Percentiles rank a stretch among this genome's conserved stretches.
These are phyloP conservation scores for Sinelater perroti DNA, from an alignment of 2,888 invertebrate genomes.

Conservation along the genomic window DNA sequence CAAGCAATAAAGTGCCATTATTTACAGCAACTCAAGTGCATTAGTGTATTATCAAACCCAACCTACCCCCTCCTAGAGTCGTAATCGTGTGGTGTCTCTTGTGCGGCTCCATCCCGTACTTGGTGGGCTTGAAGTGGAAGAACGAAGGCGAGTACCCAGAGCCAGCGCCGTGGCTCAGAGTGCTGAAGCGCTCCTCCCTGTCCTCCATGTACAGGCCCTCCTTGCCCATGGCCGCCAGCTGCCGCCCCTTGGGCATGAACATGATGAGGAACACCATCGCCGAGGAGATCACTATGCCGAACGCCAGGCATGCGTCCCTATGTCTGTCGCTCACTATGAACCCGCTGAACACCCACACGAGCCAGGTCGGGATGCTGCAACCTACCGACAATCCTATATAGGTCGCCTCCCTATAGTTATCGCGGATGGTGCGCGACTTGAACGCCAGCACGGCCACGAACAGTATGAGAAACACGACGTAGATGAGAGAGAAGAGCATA, in stretches of 20 bases:
- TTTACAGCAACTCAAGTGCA: background rate
- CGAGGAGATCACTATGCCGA: slow-evolving; percentile 86
- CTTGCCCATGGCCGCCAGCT: slow-evolving; percentile 90
- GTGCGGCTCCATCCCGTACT: slow-evolving; percentile 65
- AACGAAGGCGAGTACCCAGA: slow-evolving; percentile 91
- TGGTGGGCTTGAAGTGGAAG: slow-evolving; percentile 91
- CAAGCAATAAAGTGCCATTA: too few species aligned
- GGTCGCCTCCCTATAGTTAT: slow-evolving; percentile 92
- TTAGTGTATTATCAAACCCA: background rate
- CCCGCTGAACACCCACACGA: slow-evolving; percentile 85
- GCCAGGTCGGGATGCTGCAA: slow-evolving; percentile 86
- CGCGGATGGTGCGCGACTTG: slow-evolving; percentile 86
- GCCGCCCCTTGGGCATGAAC: slow-evolving; percentile 93
- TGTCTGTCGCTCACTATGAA: slow-evolving; percentile 80
- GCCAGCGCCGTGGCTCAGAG: slow-evolving; percentile 73
- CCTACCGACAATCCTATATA: slow-evolving; percentile 91
- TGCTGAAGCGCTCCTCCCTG: slow-evolving; percentile 83
- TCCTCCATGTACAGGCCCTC: slow-evolving; percentile 86
- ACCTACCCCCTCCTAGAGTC: slow-evolving; percentile 55
- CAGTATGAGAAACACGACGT: slow-evolving; percentile 85
- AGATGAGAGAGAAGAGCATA: slow-evolving; percentile 79
- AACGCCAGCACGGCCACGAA: slow-evolving; percentile 87
- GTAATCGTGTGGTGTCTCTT: slow-evolving; percentile 55
- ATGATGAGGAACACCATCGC: slow-evolving; percentile 88
- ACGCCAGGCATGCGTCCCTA: slow-evolving; percentile 88